Percentiles rank a stretch among this genome's conserved stretches.
Conservation (phyloP, 1,140 invertebrate species). For the Tetragnatha versicolor region DNA sequence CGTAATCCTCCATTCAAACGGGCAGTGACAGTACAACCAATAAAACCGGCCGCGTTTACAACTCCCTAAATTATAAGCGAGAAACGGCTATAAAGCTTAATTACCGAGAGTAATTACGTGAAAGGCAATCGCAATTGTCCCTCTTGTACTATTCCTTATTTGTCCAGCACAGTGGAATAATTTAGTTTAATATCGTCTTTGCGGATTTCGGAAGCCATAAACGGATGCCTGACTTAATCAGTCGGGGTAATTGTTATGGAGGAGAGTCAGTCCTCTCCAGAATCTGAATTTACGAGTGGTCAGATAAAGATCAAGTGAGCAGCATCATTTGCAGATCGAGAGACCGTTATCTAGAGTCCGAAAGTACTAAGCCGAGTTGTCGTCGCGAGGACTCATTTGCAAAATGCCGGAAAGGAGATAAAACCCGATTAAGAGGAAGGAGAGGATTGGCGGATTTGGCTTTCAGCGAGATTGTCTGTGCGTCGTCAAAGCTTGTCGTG, state of each 20-base stretch:
- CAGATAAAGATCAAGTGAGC: neutral
- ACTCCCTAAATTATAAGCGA: slow-evolving; percentile 5
- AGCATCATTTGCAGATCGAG: too few relatives aligned
- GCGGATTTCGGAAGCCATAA: slow-evolving; percentile 21
- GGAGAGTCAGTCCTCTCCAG: neutral
- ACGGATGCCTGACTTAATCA: slow-evolving; percentile 1
- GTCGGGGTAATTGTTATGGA: slow-evolving; percentile 7
- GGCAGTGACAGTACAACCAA: too few relatives aligned
- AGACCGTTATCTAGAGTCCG: too few relatives aligned
- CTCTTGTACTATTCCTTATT: neutral
- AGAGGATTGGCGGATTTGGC: too few relatives aligned
- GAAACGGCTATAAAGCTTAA: slow-evolving; percentile 16
- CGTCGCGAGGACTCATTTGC: too few relatives aligned
- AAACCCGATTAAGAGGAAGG: too few relatives aligned
- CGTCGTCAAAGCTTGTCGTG: too few relatives aligned
- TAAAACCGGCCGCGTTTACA: too few relatives aligned
- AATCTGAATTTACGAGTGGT: neutral
- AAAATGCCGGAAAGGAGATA: too few relatives aligned
- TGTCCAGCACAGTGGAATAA: neutral
- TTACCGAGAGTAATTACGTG: slow-evolving; percentile 11
- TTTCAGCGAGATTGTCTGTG: too few relatives aligned
- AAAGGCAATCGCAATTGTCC: neutral
- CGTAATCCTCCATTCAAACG: too few relatives aligned
- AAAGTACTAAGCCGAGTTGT: too few relatives aligned
- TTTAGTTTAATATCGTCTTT: slow-evolving; percentile 26